These are phyloP conservation scores for Umimayanthus kanabou DNA, from an alignment of 92 coral and sea anemone species.

Conservation along the genomic window DNA sequence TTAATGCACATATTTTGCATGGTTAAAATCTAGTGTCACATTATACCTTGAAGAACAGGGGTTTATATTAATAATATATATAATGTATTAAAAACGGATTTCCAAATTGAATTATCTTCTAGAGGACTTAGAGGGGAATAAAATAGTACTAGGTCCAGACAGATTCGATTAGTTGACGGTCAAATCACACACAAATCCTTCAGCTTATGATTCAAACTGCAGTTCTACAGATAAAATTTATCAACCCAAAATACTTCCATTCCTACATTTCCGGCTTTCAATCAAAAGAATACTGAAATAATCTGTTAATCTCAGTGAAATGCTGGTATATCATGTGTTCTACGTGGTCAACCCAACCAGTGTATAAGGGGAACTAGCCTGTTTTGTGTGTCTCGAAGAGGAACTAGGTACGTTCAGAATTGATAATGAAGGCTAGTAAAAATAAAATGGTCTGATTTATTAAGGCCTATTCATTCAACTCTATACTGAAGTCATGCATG, in stretches of 20 bases:
- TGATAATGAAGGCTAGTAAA: not conserved
- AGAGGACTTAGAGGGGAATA: not conserved
- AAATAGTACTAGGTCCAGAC: not conserved
- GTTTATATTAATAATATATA: not conserved
- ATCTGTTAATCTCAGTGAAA: slow-evolving; percentile 32
- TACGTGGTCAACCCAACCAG: not conserved
- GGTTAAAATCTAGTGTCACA: not conserved
- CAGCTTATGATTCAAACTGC: not conserved
- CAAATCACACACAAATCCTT: slow-evolving; percentile 15
- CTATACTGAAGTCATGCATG: too few species aligned
- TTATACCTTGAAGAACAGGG: not conserved
- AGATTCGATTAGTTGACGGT: not conserved
- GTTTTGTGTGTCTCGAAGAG: not conserved
- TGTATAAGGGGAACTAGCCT: not conserved
- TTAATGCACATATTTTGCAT: not conserved
- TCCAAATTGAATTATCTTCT: not conserved
- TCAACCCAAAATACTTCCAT: slow-evolving; percentile 17
- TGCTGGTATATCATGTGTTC: slow-evolving; percentile 10
- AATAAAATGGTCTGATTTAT: not conserved
- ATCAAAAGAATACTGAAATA: slow-evolving; percentile 7
- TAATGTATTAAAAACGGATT: slow-evolving; percentile 7
- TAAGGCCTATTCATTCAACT: too few species aligned
- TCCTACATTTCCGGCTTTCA: slow-evolving; percentile 37
- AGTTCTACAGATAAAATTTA: not conserved
- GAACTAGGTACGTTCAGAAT: not conserved